Percentiles rank a stretch among this genome's conserved stretches.
phyloP scores from a whole-genome alignment of 2,797 vertebrate species.

The Gallinago stenura region DNA sequence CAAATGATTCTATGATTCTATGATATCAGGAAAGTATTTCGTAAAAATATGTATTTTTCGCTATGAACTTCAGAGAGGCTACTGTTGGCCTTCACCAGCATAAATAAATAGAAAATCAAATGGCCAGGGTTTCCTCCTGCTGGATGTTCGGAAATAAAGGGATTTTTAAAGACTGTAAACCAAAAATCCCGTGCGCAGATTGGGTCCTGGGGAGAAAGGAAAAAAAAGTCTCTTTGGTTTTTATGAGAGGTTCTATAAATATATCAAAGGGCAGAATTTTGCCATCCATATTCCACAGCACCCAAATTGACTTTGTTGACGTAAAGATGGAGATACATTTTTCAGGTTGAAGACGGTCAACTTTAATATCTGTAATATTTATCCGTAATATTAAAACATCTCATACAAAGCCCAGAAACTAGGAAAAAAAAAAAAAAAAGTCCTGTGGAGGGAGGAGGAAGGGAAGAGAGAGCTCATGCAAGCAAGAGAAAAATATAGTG shows the following conservation, averaged over 20 bases:
- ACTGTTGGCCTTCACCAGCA: not conserved
- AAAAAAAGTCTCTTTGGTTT: not conserved
- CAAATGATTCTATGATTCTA: too few relatives aligned
- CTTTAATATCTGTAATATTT: not conserved
- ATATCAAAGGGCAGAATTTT: not conserved
- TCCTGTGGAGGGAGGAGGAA: not conserved
- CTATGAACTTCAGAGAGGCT: not conserved
- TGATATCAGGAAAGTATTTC: not conserved
- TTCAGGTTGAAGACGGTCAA: not conserved
- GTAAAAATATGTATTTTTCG: not conserved
- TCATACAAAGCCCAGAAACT: not conserved
- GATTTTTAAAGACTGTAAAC: not conserved
- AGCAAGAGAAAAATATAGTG: slow-evolving; percentile 1
- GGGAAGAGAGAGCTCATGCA: slow-evolving; percentile 4
- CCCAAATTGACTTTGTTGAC: not conserved
- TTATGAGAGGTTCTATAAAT: not conserved
- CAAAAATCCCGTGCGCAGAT: not conserved
- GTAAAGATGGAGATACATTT: not conserved
- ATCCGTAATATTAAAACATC: not conserved
- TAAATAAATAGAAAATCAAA: not conserved
- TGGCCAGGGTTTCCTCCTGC: not conserved
- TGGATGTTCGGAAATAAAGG: not conserved
- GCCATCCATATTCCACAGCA: not conserved
- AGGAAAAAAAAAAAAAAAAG: not conserved
- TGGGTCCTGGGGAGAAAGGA: not conserved